Evolutionary conservation across 2,888 invertebrate species (phyloP).

Genomic region (Pterobdella sp.): DNA sequence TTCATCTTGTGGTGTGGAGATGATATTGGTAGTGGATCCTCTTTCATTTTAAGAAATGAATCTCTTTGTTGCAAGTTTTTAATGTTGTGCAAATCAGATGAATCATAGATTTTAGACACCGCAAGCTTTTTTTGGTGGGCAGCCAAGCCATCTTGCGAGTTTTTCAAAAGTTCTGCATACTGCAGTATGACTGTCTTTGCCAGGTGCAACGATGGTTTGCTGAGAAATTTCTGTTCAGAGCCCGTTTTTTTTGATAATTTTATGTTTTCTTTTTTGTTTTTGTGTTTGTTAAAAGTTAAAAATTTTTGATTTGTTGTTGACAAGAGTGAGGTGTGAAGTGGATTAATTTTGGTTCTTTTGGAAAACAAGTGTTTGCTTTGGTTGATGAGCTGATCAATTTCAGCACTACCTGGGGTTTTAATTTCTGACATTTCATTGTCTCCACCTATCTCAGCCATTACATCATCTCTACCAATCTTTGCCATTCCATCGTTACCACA

Average conservation of each 20-base stretch:
- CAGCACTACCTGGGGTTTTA: conserved; percentile 36
- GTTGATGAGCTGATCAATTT: conserved; percentile 7
- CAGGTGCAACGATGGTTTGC: conserved; percentile 34
- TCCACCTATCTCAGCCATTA: no score
- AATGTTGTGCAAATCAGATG: background rate
- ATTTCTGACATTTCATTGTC: conserved; percentile 37
- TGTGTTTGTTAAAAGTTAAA: background rate
- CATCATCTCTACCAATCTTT: no score
- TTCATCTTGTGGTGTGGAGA: background rate
- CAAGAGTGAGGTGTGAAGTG: background rate
- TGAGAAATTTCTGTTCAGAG: conserved; percentile 13
- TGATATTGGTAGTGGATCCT: background rate
- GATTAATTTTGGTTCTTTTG: background rate
- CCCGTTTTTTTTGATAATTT: background rate
- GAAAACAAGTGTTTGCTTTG: background rate
- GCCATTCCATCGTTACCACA: no score
- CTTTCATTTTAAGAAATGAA: background rate
- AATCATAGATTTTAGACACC: background rate
- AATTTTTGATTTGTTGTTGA: background rate
- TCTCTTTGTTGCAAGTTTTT: background rate
- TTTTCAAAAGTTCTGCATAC: conserved; percentile 36
- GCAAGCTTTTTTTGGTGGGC: background rate
- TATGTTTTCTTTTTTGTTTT: background rate
- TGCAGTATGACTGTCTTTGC: conserved; percentile 37
- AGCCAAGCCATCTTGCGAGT: conserved; percentile 32